phyloP scores from a whole-genome alignment of 2,888 invertebrate species.

The Papilio demoleus region DNA sequence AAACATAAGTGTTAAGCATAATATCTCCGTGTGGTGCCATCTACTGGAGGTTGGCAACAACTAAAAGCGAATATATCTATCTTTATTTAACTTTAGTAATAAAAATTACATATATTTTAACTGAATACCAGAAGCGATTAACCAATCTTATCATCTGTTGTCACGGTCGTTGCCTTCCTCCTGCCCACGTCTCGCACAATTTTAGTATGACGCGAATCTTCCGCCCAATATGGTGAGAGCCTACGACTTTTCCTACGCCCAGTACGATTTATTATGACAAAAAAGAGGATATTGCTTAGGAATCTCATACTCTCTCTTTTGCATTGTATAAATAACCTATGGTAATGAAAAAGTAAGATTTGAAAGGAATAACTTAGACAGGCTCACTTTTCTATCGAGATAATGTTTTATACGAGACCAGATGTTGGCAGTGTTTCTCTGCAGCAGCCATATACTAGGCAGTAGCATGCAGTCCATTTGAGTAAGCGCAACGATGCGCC shows the following conservation, averaged over 20 bases:
- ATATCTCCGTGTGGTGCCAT: background rate
- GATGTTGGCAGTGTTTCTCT: slow-evolving; percentile 85
- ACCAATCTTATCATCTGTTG: background rate
- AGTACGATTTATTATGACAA: slow-evolving; percentile 26
- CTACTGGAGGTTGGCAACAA: background rate
- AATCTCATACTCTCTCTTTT: background rate
- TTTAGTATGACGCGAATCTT: slow-evolving; percentile 30
- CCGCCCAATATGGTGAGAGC: slow-evolving; percentile 22
- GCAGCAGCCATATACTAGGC: slow-evolving; percentile 87
- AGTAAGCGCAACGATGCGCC: slow-evolving; percentile 86
- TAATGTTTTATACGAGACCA: slow-evolving; percentile 86
- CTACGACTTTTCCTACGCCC: slow-evolving; percentile 35
- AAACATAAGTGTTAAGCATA: background rate
- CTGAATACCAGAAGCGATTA: background rate
- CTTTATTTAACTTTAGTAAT: background rate
- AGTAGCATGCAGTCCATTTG: slow-evolving; percentile 86
- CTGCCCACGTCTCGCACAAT: slow-evolving; percentile 20
- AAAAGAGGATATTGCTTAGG: slow-evolving; percentile 5
- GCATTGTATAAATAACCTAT: background rate
- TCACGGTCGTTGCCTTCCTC: slow-evolving; percentile 2
- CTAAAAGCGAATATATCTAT: background rate
- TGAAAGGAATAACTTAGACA: background rate
- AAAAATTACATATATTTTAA: background rate
- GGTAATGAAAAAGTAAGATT: background rate
- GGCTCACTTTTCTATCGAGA: slow-evolving; percentile 79